These are phyloP conservation scores for Paramormyrops kingsleyae DNA, from an alignment of 2,113 vertebrate species.

Conservation along the genomic window DNA sequence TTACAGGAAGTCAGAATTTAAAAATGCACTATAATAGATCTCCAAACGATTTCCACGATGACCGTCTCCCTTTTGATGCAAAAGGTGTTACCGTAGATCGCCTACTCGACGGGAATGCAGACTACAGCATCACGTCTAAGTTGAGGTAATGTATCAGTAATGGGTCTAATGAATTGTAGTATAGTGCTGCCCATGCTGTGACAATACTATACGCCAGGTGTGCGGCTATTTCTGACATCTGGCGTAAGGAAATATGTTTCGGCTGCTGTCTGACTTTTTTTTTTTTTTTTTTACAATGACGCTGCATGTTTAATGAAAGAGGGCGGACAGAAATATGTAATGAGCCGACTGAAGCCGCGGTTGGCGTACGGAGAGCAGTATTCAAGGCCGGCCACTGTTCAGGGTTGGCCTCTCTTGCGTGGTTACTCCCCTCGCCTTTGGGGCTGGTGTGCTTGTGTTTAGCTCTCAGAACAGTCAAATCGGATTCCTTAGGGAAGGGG, in stretches of 20 bases:
- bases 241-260: not conserved
- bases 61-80: not conserved
- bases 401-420: slow-evolving; percentile 46
- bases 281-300: slow-evolving; percentile 1
- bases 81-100: not conserved
- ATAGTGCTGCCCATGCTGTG: not conserved
- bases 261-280: slow-evolving; percentile 9
- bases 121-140: not conserved
- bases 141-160: not conserved
- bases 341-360: slow-evolving; percentile 34
- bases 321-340: slow-evolving; percentile 28
- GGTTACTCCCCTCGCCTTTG: slow-evolving; percentile 64
- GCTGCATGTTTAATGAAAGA: slow-evolving; percentile 18
- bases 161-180: not conserved
- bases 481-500: slow-evolving; percentile 73
- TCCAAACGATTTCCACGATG: not conserved
- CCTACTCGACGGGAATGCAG: not conserved
- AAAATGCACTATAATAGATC: not conserved
- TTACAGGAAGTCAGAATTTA: not conserved
- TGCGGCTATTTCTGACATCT: slow-evolving; percentile 21
- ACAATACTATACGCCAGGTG: not conserved
- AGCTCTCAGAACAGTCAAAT: slow-evolving; percentile 70
- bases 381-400: slow-evolving; percentile 52
- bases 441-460: slow-evolving; percentile 73
- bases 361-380: slow-evolving; percentile 36